phyloP scores from a whole-genome alignment of 1,140 invertebrate genomes.

The Oncopodura yosiiana region DNA sequence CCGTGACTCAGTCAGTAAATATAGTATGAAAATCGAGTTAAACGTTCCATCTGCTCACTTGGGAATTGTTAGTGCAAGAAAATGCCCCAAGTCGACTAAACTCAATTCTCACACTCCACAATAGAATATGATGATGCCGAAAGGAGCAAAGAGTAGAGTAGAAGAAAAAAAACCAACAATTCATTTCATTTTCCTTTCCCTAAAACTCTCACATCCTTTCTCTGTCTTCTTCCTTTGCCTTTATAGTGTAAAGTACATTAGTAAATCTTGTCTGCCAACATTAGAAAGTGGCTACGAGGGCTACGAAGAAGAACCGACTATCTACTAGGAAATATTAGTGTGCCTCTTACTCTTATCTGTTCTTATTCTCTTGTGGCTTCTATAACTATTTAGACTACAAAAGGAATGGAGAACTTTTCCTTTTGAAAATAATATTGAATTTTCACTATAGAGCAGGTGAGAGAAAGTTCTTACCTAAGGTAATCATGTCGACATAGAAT shows the following conservation, averaged over 20 bases:
- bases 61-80: neutral
- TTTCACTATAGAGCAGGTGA: too few species aligned
- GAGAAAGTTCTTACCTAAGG: conserved; percentile 58
- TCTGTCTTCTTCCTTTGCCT: too few species aligned
- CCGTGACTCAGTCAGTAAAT: neutral
- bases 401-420: too few species aligned
- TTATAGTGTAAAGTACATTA: too few species aligned
- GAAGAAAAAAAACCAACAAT: neutral
- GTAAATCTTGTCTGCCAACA: too few species aligned
- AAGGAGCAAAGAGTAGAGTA: neutral
- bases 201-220: neutral
- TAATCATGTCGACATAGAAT: conserved; percentile 90
- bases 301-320: too few species aligned
- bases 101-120: neutral
- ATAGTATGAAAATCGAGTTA: conserved; percentile 34
- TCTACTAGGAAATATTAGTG: too few species aligned
- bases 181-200: neutral
- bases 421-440: too few species aligned
- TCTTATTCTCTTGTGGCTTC: too few species aligned
- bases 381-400: too few species aligned
- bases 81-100: conserved; percentile 1
- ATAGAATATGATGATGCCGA: neutral
- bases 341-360: too few species aligned
- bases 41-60: conserved; percentile 22
- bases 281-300: too few species aligned